Base-by-base conservation (phyloP, 2,888 invertebrate species). In the Salpingus planirostris region DNA sequence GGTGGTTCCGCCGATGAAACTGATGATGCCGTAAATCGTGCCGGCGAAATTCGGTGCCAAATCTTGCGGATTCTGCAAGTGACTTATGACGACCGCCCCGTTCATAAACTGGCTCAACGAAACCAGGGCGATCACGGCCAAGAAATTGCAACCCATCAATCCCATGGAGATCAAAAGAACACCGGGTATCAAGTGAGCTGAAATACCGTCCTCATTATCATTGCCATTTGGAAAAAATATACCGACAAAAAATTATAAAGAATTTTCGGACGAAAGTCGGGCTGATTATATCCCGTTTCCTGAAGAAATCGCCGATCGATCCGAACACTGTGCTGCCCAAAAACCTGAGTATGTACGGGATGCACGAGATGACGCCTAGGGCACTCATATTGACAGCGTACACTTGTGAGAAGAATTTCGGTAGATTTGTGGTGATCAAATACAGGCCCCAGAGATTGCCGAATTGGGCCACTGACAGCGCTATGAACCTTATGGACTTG, bases 161-260 rank as follows among this genome's bases (percentile, higher is more conserved):
- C 8, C 10, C 11, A 11, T 3, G 5, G 12, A n/a, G n/a, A 25
- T 11, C 3, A 12, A 11, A 15, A 15, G 24, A 11, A 14, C 2
- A 18, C 11, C 10, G 8, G 6, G 22, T 21, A 24, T 7, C 12
- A 3, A 23, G 14, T 24, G 40, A 39, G 18, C 47, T 47, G 26
- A 23, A 43, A 42, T 26, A 14, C n/a, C 2, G n/a, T 6, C 15
- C 8, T 15, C 10, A 24, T 14, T 13, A 18, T 14, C 15, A 23
- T 5, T 18, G 8, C 8, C 18, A 18, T 18, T 18, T n/a, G n/a
- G n/a, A n/a, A n/a, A n/a, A n/a, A n/a, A n/a, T n/a, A n/a, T n/a
- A n/a, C 50, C 51, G 44, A 56, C 55, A 57, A 27, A 50, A 51
- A n/a, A 55, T 14, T 8, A 49, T 43, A 31, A 54, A 53, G 3